Base-by-base conservation (phyloP, 2,888 invertebrate species). In the Cataglyphis livida region DNA sequence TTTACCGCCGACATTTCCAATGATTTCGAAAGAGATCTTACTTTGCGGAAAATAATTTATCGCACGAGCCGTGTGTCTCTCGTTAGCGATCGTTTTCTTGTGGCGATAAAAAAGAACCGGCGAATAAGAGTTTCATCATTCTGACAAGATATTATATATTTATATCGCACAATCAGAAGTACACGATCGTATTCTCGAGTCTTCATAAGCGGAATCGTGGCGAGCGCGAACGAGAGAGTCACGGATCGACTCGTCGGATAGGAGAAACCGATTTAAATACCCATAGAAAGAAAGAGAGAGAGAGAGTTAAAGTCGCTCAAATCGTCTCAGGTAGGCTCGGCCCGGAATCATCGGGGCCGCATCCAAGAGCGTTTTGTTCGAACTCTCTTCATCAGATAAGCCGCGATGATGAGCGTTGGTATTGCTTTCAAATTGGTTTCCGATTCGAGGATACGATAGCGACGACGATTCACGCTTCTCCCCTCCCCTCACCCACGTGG, bases 381-480 rank as follows among this genome's bases (percentile, higher is more conserved):
- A 87, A 78, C 84, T 84, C 66, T 81, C 73, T 68, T 86, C 88
- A 92, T 93, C 93, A 90, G 93, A 93, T 93, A 92, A 93, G 90
- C 83, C 79, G 86, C 88, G 88, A 88, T 91, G 93, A 93, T 92
- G 92, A 93, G 91, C 91, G 88, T 90, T 51, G 91, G 91, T 93
- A 94, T 93, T 93, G 93, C 93, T 92, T 92, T 93, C 92, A 93
- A 93, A 94, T 94, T 94, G 94, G 91, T 94, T 94, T 93, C 90
- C 93, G 94, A 94, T 94, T 93, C 92, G 87, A 91, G 91, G 90
- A 88, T 88, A 88, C 90, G 94, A 94, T 94, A 90, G 88, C 62
- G 64, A 70, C 68, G 57, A 82, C 86, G 86, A 84, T 83, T 86
- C 87, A 89, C 87, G 86, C 85, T 87, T 81, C 82, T 7, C 1